Percentiles rank a stretch among this genome's conserved stretches.
These are phyloP conservation scores for Limnephilus rhombicus DNA, from an alignment of 2,888 invertebrate species.

Conservation along the genomic window DNA sequence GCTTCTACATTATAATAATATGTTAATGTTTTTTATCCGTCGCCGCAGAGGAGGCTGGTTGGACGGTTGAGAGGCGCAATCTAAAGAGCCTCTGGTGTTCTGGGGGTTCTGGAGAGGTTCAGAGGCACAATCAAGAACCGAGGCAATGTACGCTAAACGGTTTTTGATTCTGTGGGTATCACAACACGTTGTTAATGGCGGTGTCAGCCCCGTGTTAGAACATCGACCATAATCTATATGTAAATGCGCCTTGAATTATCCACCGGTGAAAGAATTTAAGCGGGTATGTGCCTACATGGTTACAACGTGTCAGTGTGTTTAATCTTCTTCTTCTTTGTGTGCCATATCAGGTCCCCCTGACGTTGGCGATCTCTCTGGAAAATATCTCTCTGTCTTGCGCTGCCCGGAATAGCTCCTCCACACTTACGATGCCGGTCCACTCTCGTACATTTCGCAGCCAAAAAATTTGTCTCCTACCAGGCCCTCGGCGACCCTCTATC, in stretches of 20 bases:
- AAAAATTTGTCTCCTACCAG: too few species aligned
- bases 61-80: neutral
- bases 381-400: too few species aligned
- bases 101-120: neutral
- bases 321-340: too few species aligned
- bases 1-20: neutral
- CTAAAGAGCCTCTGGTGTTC: neutral
- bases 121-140: neutral
- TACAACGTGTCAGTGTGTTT: neutral
- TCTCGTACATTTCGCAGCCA: too few species aligned
- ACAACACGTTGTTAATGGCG: conserved; percentile 28
- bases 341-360: too few species aligned
- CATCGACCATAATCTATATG: conserved; percentile 45
- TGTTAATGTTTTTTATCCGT: neutral
- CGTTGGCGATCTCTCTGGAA: too few species aligned
- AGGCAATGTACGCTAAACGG: conserved; percentile 15
- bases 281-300: neutral
- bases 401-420: too few species aligned
- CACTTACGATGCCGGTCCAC: too few species aligned
- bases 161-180: conserved; percentile 23
- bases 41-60: neutral
- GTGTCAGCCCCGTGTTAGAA: conserved; percentile 28
- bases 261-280: neutral
- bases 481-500: too few species aligned
- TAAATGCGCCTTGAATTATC: conserved; percentile 26